Percentiles rank a stretch among this genome's conserved stretches.
Evolutionary conservation across 2,113 vertebrate species (phyloP).

Genomic region (Cyanistes caeruleus): DNA sequence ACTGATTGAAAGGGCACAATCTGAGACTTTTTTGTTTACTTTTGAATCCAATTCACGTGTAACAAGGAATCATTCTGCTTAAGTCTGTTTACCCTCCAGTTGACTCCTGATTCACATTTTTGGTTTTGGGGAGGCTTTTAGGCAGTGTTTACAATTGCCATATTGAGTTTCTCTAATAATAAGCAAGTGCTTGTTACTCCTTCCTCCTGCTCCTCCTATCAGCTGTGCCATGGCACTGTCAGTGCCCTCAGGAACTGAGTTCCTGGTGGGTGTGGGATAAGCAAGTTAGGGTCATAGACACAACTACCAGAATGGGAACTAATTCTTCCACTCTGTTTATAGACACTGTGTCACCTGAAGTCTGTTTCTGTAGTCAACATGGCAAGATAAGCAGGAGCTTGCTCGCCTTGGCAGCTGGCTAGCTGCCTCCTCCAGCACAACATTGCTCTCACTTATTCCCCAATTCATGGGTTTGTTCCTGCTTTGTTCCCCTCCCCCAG

Average conservation of each 20-base stretch:
- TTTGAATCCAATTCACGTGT: neutral
- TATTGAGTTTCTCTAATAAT: neutral
- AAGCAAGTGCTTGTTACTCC: neutral
- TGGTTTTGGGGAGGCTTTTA: neutral
- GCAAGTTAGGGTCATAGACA: conserved; percentile 22
- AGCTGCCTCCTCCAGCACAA: neutral
- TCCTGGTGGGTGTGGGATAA: neutral
- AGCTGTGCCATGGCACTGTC: neutral
- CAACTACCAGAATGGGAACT: neutral
- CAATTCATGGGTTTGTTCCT: neutral
- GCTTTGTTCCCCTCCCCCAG: neutral
- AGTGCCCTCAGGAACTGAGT: conserved; percentile 11
- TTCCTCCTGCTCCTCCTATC: neutral
- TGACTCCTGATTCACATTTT: neutral
- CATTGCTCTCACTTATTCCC: neutral
- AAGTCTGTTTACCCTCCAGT: neutral
- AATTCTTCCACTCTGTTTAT: conserved; percentile 15
- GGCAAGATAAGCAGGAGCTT: conserved; percentile 24
- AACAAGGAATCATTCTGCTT: neutral
- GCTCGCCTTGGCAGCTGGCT: neutral
- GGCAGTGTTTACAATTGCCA: neutral
- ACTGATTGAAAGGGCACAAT: neutral
- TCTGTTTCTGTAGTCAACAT: conserved; percentile 18
- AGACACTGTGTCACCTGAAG: neutral
- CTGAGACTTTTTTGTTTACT: neutral